Evolutionary conservation across 2,113 vertebrate genomes (phyloP).

Genomic region (Gnathonemus longibarbis): DNA sequence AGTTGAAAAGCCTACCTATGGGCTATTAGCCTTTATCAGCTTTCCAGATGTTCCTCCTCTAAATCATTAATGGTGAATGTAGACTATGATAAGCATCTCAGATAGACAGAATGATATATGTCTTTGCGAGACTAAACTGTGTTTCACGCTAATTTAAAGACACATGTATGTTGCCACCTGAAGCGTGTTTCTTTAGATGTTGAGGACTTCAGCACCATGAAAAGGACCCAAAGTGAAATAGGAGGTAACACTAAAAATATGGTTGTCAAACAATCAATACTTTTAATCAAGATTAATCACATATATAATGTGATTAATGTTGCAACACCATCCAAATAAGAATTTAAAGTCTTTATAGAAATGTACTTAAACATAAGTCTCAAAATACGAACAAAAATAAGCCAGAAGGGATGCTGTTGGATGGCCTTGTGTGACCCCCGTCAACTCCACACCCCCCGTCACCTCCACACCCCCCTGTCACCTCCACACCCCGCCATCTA

Average conservation of each 20-base stretch:
- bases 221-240: background rate
- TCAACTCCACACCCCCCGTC: no score
- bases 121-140: background rate
- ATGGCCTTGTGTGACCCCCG: no score
- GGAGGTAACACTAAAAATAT: background rate
- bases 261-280: background rate
- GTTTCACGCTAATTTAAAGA: background rate
- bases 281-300: background rate
- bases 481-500: no score
- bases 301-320: background rate
- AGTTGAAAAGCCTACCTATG: background rate
- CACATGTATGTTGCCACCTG: background rate
- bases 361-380: no score
- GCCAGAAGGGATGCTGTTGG: no score
- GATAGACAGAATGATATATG: background rate
- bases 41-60: background rate
- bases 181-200: background rate
- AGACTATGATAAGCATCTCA: background rate
- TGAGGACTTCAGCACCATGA: background rate
- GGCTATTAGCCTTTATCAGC: background rate
- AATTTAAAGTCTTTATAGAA: no score
- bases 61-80: background rate
- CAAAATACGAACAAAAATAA: no score
- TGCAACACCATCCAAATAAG: no score
- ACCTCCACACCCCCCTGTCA: no score